These are phyloP conservation scores for Drosophila yooni DNA, from an alignment of 2,888 invertebrate species.

Conservation along the genomic window DNA sequence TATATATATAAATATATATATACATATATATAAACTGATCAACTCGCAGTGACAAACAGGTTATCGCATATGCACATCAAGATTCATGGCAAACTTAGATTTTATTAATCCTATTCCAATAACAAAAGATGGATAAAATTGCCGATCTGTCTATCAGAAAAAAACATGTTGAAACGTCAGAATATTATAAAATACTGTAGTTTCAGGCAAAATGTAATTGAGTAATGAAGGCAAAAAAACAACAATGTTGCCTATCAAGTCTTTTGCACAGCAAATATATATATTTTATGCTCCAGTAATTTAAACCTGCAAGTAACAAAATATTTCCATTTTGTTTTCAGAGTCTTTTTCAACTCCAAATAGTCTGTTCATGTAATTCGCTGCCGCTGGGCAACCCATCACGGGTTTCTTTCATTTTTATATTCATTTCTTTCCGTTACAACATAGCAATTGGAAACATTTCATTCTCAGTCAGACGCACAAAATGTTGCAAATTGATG, in stretches of 20 bases:
- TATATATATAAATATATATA: neutral
- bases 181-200: neutral
- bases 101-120: neutral
- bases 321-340: conserved; percentile 21
- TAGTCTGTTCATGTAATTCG: conserved; percentile 12
- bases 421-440: conserved; percentile 42
- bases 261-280: neutral
- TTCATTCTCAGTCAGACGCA: conserved; percentile 49
- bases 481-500: conserved; percentile 59
- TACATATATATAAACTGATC: neutral
- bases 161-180: neutral
- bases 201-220: neutral
- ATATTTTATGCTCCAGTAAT: neutral
- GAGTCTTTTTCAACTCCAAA: neutral
- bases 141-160: no score
- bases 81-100: neutral
- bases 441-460: conserved; percentile 65
- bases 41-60: neutral
- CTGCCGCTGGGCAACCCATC: conserved; percentile 29
- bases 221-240: neutral
- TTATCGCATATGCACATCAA: neutral
- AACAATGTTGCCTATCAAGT: neutral
- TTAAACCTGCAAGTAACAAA: conserved; percentile 19
- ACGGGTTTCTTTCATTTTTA: conserved; percentile 21
- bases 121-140: neutral